Percentiles rank a stretch among this genome's conserved stretches.
Evolutionary conservation across 2,113 vertebrate species (phyloP).

Genomic region (Epinephelus fuscoguttatus): DNA sequence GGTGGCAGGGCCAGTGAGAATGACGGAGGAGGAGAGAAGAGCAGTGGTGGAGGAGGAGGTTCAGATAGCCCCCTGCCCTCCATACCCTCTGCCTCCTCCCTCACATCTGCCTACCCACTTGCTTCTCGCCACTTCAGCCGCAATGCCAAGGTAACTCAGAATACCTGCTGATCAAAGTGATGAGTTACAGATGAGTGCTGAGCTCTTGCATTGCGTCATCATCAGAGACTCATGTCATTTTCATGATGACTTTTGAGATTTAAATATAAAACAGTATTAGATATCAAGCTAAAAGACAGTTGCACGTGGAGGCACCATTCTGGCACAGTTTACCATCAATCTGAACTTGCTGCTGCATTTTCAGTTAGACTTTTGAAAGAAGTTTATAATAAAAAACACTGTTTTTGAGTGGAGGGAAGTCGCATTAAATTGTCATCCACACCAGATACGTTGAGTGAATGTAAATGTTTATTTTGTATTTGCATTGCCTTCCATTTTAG

Average conservation of each 20-base stretch:
- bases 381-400: neutral
- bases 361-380: neutral
- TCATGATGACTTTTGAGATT: neutral
- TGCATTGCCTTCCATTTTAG: neutral
- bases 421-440: neutral
- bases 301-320: neutral
- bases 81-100: conserved; percentile 81
- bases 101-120: conserved; percentile 86
- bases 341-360: neutral
- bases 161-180: neutral
- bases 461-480: neutral
- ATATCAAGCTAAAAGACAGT: neutral
- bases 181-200: neutral
- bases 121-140: conserved; percentile 89
- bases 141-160: conserved; percentile 90
- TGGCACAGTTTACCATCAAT: neutral
- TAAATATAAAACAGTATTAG: neutral
- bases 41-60: conserved; percentile 60
- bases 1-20: conserved; percentile 82
- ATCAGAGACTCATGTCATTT: neutral
- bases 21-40: conserved; percentile 81
- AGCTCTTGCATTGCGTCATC: neutral
- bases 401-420: neutral
- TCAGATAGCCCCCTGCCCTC: conserved; percentile 84
- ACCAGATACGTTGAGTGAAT: neutral